Evolutionary conservation across 1,140 invertebrate genomes (phyloP).

Genomic region (Micrasema minimum): DNA sequence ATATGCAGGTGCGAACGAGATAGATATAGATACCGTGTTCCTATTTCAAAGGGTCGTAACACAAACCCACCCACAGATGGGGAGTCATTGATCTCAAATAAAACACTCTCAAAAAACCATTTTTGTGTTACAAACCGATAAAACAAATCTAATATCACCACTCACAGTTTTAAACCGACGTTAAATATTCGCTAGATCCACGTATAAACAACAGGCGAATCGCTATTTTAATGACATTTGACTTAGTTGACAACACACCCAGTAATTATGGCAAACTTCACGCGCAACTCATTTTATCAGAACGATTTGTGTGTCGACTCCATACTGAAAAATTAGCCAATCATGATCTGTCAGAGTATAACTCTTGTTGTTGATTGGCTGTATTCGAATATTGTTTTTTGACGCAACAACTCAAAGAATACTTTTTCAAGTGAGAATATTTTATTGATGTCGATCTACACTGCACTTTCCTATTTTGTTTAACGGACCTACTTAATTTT

Average conservation of each 20-base stretch:
- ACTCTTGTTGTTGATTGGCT: slow-evolving; percentile 3
- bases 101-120: slow-evolving; percentile 21
- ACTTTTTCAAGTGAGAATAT: too few species aligned
- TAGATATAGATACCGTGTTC: slow-evolving; percentile 11
- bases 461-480: too few species aligned
- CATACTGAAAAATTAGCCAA: slow-evolving; percentile 23
- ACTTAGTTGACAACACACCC: slow-evolving; percentile 44
- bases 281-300: neutral
- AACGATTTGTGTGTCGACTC: neutral
- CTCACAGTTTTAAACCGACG: slow-evolving; percentile 9
- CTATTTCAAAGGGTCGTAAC: slow-evolving; percentile 29
- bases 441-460: too few species aligned
- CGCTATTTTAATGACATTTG: slow-evolving; percentile 31
- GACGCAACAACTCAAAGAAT: too few species aligned
- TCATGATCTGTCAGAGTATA: neutral
- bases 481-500: too few species aligned
- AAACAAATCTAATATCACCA: slow-evolving; percentile 11
- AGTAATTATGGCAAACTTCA: slow-evolving; percentile 29
- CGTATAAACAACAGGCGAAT: slow-evolving; percentile 11
- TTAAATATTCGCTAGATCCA: neutral
- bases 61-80: slow-evolving; percentile 44
- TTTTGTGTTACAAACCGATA: neutral
- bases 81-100: slow-evolving; percentile 45
- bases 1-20: slow-evolving; percentile 42
- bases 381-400: neutral